These are phyloP conservation scores for Pandemis heparana DNA, from an alignment of 2,888 invertebrate species.

Conservation along the genomic window DNA sequence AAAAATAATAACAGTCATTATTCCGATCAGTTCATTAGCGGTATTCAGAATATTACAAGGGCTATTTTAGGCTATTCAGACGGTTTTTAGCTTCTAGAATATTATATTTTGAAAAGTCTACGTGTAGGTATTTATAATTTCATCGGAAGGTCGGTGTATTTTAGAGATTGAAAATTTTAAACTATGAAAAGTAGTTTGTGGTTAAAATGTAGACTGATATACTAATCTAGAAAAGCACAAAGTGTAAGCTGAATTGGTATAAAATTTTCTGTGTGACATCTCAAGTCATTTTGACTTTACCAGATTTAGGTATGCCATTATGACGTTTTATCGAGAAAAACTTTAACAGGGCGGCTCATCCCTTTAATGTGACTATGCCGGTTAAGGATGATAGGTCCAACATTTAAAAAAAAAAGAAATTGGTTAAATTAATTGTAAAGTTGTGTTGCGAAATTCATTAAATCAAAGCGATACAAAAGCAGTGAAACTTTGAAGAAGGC, in stretches of 20 bases:
- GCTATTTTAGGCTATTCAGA: slow-evolving; percentile 6
- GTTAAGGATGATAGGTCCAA: neutral
- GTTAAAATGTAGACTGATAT: too few species aligned
- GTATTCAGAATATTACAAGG: slow-evolving; percentile 16
- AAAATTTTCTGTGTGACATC: too few species aligned
- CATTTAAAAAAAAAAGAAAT: too few species aligned
- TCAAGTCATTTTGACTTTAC: neutral
- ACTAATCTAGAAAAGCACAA: too few species aligned
- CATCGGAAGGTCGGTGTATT: neutral
- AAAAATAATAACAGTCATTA: too few species aligned
- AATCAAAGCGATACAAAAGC: slow-evolving; percentile 12
- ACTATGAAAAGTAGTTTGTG: neutral
- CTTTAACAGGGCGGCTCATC: too few species aligned
- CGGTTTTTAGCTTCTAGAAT: neutral
- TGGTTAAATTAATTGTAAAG: neutral
- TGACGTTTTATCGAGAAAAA: neutral
- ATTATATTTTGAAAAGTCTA: neutral
- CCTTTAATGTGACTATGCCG: too few species aligned
- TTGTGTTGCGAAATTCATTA: neutral
- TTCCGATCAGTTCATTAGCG: neutral
- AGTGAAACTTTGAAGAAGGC: slow-evolving; percentile 11
- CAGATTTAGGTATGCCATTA: neutral
- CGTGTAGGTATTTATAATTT: neutral
- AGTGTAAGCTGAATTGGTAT: too few species aligned
- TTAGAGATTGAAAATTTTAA: neutral